A percentile compares a stretch with the other conserved stretches of the same genome.
Evolutionary conservation across 1,140 invertebrate species (phyloP).

Genomic region (Pseudomyrmex sp.): DNA sequence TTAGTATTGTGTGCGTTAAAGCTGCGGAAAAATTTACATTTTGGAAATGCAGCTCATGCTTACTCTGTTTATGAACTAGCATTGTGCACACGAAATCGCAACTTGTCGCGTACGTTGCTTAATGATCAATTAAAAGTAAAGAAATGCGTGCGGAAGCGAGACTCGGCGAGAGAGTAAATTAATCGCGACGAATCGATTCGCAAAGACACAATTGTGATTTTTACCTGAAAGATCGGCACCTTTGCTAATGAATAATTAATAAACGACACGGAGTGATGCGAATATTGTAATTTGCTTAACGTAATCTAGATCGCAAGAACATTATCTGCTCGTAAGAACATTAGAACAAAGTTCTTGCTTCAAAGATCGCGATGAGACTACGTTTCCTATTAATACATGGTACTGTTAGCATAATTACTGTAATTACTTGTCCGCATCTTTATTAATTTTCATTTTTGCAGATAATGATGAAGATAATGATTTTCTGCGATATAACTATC

Average conservation of each 20-base stretch:
- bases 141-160: not conserved
- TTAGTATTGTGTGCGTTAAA: conserved; percentile 36
- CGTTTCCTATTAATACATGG: conserved; percentile 1
- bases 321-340: not conserved
- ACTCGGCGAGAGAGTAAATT: not conserved
- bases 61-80: conserved; percentile 2
- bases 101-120: conserved; percentile 47
- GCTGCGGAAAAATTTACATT: too few relatives aligned
- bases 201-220: conserved; percentile 29
- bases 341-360: conserved; percentile 15
- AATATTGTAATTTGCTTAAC: not conserved
- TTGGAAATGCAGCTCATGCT: not conserved
- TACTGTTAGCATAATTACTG: not conserved
- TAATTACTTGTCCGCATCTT: not conserved
- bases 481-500: not conserved
- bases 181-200: not conserved
- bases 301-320: conserved; percentile 11
- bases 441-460: conserved; percentile 9
- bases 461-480: not conserved
- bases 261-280: conserved; percentile 9
- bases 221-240: conserved; percentile 44
- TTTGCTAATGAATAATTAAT: conserved; percentile 59
- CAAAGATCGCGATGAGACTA: not conserved
- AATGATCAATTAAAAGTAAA: conserved; percentile 68
- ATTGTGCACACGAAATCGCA: conserved; percentile 48